Evolutionary conservation across 1,140 invertebrate genomes (phyloP), one percentile per base, ranked within the genome.

Genomic region (Campoletis sonorensis): DNA sequence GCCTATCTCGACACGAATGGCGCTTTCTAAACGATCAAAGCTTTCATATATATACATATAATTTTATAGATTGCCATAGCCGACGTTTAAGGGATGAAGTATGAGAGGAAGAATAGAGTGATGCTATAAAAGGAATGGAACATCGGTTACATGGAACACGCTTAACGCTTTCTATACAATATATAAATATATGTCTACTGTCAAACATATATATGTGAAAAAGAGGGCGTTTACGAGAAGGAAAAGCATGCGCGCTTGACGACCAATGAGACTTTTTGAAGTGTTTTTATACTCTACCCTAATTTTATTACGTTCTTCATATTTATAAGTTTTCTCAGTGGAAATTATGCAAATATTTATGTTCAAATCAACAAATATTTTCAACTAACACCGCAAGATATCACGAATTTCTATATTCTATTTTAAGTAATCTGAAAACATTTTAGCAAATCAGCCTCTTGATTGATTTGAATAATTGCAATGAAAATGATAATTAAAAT

Each of bases 11-110:
- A 23, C 4, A 23, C 5, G 54, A 58, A 67, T 67, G 16, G 40
- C 26, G 40, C 21, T 72, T 40, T 72, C 40, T n/a, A 21, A 40
- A 45, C 70, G 40, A 72, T 45, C 40, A 45, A 72, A 13, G 40
- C 40, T 72, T 45, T 72, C 45, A 72, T 45, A 40, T 45, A 45
- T 45, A 45, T 45, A 13, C 13, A 45, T 11, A 13, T 45, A 49
- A 45, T 72, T 18, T 67, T 67, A 67, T 67, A 67, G 61, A 67
- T 67, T 67, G 61, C 61, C 61, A 67, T 8, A 67, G 61, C 23
- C 1, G 18, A 67, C 61, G 40, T 45, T 72, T 72, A 72, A 40
- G 40, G 33, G 67, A 54, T 33, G 16, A 72, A 30, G 37, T 23
- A 45, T 45, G 33, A 51, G 27, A 67, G 61, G 61, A 27, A 8